These are phyloP conservation scores for Epinotia bilunana DNA, from an alignment of 2,888 invertebrate genomes.

Conservation along the genomic window DNA sequence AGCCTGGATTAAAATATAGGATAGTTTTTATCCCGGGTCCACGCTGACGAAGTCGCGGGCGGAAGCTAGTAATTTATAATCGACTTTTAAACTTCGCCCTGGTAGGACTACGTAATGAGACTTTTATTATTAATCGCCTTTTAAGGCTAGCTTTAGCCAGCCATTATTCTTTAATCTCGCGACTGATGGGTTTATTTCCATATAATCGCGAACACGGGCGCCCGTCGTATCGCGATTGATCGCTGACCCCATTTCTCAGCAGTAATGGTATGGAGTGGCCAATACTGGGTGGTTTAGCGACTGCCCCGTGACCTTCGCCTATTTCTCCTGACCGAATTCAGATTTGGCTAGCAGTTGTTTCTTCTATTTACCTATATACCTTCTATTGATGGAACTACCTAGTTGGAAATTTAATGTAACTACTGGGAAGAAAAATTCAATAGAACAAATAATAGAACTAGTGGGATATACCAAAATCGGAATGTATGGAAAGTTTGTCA, in stretches of 20 bases:
- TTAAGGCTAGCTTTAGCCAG: not conserved
- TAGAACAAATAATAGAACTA: too few species aligned
- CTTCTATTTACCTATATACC: too few species aligned
- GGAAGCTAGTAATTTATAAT: too few species aligned
- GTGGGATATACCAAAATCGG: too few species aligned
- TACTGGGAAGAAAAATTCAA: too few species aligned
- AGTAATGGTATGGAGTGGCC: slow-evolving; percentile 53
- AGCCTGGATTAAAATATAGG: too few species aligned
- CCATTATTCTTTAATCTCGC: slow-evolving; percentile 42
- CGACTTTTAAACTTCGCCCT: not conserved
- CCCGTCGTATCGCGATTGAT: slow-evolving; percentile 76
- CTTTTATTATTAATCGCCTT: slow-evolving; percentile 28
- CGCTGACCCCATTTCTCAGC: slow-evolving; percentile 73
- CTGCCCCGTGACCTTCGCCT: slow-evolving; percentile 59
- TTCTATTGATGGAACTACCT: too few species aligned
- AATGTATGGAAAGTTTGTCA: too few species aligned
- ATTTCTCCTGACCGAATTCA: slow-evolving; percentile 55
- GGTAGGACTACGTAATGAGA: slow-evolving; percentile 5
- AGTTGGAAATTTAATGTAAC: too few species aligned
- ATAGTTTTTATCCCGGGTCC: too few species aligned
- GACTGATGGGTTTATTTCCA: slow-evolving; percentile 72
- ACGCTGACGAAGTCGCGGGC: too few species aligned
- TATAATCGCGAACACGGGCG: slow-evolving; percentile 69
- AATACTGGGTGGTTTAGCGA: slow-evolving; percentile 47
- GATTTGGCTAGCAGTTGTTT: slow-evolving; percentile 45